Percentiles rank a stretch among this genome's conserved stretches.
Conservation (phyloP, 2,797 vertebrate species). For the Scleropages formosus region DNA sequence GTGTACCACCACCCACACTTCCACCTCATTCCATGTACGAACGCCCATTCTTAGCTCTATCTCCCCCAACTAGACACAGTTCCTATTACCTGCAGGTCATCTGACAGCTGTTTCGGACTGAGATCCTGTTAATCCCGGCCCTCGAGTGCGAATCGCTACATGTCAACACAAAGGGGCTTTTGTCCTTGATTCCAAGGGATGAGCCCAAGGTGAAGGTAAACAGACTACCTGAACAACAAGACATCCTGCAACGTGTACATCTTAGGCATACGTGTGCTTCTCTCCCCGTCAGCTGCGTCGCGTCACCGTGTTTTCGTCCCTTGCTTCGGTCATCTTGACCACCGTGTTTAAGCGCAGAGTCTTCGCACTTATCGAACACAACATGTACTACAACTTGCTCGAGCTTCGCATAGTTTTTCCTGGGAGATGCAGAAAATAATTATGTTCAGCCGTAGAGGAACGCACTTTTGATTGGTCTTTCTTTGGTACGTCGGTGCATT, state of each 20-base stretch:
- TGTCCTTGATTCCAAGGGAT: background rate
- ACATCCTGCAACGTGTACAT: background rate
- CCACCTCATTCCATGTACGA: background rate
- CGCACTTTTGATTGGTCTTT: conserved; percentile 14
- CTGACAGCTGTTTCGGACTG: background rate
- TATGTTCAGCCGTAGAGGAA: background rate
- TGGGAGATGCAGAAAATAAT: background rate
- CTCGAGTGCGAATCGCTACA: too few species aligned
- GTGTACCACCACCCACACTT: background rate
- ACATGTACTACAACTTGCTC: too few species aligned
- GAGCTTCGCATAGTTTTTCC: background rate
- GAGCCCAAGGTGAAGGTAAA: background rate
- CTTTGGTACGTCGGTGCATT: conserved; percentile 22
- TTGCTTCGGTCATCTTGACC: background rate
- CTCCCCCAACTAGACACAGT: background rate
- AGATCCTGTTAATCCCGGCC: background rate
- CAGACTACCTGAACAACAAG: background rate
- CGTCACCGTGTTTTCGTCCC: background rate
- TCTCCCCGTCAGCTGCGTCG: background rate
- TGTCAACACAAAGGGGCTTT: background rate
- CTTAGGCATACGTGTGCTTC: background rate
- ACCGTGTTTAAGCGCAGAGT: too few species aligned
- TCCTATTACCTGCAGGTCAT: conserved; percentile 13
- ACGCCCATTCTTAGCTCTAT: background rate
- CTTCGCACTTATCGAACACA: too few species aligned